A percentile compares a stretch with the other conserved stretches of the same genome.
Conservation (phyloP, 2,888 invertebrate genomes). For the Napeogenes sylphis region DNA sequence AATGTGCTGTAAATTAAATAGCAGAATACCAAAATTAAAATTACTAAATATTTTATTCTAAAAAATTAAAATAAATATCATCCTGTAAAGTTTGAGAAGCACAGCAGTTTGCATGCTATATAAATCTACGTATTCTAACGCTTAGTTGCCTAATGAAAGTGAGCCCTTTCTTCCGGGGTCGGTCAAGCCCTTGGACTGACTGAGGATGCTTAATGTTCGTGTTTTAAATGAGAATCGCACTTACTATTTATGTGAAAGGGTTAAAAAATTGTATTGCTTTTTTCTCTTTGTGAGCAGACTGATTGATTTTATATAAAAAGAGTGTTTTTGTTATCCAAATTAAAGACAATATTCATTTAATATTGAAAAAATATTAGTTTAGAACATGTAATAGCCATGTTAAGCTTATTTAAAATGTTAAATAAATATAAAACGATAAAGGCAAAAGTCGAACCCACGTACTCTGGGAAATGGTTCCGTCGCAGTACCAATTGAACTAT, state of each 20-base stretch:
- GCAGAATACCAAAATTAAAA: no score
- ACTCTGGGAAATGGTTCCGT: no score
- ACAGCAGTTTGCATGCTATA: conserved; percentile 45
- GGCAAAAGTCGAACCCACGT: no score
- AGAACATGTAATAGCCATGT: no score
- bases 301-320: conserved; percentile 49
- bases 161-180: conserved; percentile 70
- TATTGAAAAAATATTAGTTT: no score
- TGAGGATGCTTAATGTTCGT: conserved; percentile 60
- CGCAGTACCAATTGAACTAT: no score
- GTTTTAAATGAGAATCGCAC: conserved; percentile 70
- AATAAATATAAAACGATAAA: no score
- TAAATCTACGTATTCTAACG: conserved; percentile 61
- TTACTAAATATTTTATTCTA: no score
- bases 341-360: no score
- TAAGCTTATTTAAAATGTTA: no score
- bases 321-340: conserved; percentile 16
- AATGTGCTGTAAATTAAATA: no score
- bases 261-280: conserved; percentile 53
- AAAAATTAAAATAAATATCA: conserved; percentile 2
- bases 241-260: conserved; percentile 74
- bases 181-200: conserved; percentile 54
- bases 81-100: conserved; percentile 50
- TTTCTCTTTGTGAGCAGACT: conserved; percentile 51
- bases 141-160: conserved; percentile 72